Percentiles rank a stretch among this genome's conserved stretches.
Conservation (phyloP, 2,113 vertebrate species). For the Myiagra hebetior region DNA sequence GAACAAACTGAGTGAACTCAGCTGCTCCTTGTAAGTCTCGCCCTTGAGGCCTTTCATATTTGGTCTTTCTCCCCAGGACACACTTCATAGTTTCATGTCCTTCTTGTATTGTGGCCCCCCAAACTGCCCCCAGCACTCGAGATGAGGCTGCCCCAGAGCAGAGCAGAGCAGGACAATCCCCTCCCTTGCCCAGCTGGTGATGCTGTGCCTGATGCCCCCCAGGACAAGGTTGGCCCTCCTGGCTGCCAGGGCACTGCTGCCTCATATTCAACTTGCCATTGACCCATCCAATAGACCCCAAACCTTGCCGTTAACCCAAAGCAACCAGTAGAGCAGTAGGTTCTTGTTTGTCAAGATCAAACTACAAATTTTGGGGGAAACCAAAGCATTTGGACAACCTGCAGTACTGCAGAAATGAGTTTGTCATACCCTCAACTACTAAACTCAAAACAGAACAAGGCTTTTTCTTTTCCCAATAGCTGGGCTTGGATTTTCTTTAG, state of each 20-base stretch:
- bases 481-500: not conserved
- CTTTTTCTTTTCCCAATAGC: not conserved
- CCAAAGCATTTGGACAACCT: not conserved
- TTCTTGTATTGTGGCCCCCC: fast-evolving
- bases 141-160: fast-evolving
- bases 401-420: not conserved
- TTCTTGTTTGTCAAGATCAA: not conserved
- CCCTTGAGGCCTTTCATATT: not conserved
- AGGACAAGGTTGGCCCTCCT: fast-evolving
- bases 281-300: not conserved
- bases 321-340: not conserved
- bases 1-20: not conserved
- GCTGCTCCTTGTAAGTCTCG: not conserved
- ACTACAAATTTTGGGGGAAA: not conserved
- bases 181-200: fast-evolving
- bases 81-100: not conserved
- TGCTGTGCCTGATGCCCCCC: not conserved
- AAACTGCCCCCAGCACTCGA: fast-evolving
- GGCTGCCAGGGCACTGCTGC: not conserved
- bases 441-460: not conserved
- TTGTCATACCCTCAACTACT: not conserved
- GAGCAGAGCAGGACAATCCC: not conserved
- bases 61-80: not conserved
- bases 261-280: not conserved
- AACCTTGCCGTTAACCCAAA: not conserved